Evolutionary conservation across 2,888 invertebrate species (phyloP).

Genomic region (Caradrina clavipalpis): DNA sequence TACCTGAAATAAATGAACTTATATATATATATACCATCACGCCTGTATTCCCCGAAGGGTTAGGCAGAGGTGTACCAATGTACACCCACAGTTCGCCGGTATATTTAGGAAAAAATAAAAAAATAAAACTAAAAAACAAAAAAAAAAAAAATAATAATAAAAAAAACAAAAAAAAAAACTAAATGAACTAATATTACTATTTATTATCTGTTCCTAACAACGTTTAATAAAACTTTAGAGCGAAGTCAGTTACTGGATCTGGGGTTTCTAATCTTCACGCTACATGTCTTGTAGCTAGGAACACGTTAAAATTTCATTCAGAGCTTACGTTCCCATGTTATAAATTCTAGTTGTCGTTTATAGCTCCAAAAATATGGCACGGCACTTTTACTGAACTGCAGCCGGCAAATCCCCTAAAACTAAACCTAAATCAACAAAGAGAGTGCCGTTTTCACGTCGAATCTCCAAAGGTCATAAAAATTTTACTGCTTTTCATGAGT

Average conservation of each 20-base stretch:
- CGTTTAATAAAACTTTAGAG: neutral
- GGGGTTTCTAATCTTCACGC: neutral
- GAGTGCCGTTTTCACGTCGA: conserved; percentile 6
- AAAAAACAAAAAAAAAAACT: too few species aligned
- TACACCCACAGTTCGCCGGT: too few species aligned
- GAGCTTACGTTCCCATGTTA: neutral
- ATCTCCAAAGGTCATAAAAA: conserved; percentile 45
- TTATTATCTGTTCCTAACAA: neutral
- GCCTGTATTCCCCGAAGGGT: too few species aligned
- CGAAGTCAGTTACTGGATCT: neutral
- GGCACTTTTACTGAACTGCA: neutral
- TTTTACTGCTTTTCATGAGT: conserved; percentile 34
- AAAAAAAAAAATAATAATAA: too few species aligned
- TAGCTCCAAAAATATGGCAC: conserved; percentile 1
- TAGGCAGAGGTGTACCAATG: too few species aligned
- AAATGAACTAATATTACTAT: too few species aligned
- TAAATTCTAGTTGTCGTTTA: neutral
- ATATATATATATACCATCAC: too few species aligned
- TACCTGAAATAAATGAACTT: too few species aligned
- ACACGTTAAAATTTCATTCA: neutral
- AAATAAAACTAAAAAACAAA: too few species aligned
- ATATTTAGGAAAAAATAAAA: too few species aligned
- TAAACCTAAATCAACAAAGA: conserved; percentile 26
- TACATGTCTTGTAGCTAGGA: neutral
- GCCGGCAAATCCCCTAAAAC: neutral